phyloP scores from a whole-genome alignment of 2,113 vertebrate species.

The Prochilodus magdalenae region DNA sequence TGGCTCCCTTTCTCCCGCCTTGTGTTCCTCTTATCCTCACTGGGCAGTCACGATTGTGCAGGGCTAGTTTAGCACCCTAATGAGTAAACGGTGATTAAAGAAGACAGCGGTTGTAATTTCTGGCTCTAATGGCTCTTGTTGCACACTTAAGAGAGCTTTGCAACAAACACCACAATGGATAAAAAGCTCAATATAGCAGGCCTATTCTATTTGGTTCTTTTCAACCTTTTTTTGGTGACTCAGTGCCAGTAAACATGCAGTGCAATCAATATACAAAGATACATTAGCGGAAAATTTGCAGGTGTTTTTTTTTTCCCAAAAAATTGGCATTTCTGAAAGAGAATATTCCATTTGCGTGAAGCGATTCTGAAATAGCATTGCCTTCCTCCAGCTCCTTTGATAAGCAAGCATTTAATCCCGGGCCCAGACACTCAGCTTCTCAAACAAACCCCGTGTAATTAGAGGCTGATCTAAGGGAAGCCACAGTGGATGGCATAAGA shows the following conservation, averaged over 20 bases:
- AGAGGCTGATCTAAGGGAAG: slow-evolving; percentile 65
- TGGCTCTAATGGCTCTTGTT: slow-evolving; percentile 16
- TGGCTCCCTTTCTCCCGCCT: slow-evolving; percentile 12
- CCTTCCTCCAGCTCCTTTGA: slow-evolving; percentile 58
- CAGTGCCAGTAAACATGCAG: background rate
- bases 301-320: background rate
- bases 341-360: slow-evolving; percentile 11
- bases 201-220: background rate
- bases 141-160: background rate
- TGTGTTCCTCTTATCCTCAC: slow-evolving; percentile 20
- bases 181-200: background rate
- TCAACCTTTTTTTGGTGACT: background rate
- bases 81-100: slow-evolving; percentile 43
- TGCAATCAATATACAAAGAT: background rate
- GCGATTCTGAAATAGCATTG: slow-evolving; percentile 21
- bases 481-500: background rate
- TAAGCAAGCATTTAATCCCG: slow-evolving; percentile 72
- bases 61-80: slow-evolving; percentile 25
- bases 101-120: slow-evolving; percentile 34
- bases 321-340: slow-evolving; percentile 29
- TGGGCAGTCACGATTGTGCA: slow-evolving; percentile 21
- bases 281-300: background rate
- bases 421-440: slow-evolving; percentile 66
- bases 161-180: slow-evolving; percentile 4
- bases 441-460: slow-evolving; percentile 76